phyloP scores from a whole-genome alignment of 2,888 invertebrate genomes.

The Leptinotarsa haldemani region DNA sequence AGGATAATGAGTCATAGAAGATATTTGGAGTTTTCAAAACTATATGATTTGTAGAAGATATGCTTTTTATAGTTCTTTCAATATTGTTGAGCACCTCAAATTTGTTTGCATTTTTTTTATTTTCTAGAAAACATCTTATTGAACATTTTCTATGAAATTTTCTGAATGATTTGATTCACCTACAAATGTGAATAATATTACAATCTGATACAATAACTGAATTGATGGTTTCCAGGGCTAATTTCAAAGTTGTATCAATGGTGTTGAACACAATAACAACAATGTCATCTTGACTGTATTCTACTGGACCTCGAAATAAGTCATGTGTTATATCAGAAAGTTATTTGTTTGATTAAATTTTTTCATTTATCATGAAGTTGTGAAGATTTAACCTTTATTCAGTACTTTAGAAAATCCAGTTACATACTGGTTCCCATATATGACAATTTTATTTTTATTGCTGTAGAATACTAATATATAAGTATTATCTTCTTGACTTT shows the following conservation, averaged over 20 bases:
- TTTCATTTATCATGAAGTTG: background rate
- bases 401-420: background rate
- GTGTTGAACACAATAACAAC: background rate
- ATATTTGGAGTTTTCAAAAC: too few relatives aligned
- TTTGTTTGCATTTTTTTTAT: too few relatives aligned
- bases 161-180: too few relatives aligned
- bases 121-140: too few relatives aligned
- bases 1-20: too few relatives aligned
- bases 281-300: background rate
- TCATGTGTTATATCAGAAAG: background rate
- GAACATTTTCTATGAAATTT: too few relatives aligned
- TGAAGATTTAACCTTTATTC: background rate
- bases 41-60: too few relatives aligned
- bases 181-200: background rate
- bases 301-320: background rate
- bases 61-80: too few relatives aligned
- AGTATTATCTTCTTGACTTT: background rate
- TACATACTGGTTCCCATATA: background rate
- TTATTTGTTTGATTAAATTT: background rate
- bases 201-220: background rate
- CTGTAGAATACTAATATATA: too few relatives aligned
- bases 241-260: too few relatives aligned
- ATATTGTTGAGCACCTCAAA: too few relatives aligned
- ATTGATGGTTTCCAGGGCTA: background rate
- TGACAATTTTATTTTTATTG: too few relatives aligned